Conservation (phyloP, 2,888 invertebrate genomes). For the Eupithecia tripunctaria region DNA sequence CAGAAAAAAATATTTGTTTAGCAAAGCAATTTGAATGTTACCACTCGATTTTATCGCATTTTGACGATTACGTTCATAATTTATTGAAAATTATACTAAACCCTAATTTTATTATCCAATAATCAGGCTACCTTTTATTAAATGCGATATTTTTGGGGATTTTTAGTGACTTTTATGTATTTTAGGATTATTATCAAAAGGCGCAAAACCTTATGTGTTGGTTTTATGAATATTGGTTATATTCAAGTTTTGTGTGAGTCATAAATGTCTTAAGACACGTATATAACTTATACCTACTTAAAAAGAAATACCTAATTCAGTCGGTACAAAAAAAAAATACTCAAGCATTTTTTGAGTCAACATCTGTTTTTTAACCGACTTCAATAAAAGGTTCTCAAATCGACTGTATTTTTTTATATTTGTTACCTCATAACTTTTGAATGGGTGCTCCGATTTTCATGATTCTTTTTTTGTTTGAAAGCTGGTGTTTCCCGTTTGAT, state of each 20-base stretch:
- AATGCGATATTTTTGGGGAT: slow-evolving; percentile 20
- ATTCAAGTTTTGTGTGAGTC: not conserved
- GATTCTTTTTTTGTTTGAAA: too few species aligned
- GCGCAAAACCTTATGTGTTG: not conserved
- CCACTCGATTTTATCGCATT: slow-evolving; percentile 10
- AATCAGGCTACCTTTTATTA: not conserved
- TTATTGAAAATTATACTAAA: not conserved
- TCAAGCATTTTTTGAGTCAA: too few species aligned
- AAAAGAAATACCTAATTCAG: not conserved
- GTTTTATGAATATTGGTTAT: slow-evolving; percentile 2
- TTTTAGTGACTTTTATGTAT: slow-evolving; percentile 21
- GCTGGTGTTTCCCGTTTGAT: too few species aligned
- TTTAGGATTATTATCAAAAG: slow-evolving; percentile 19
- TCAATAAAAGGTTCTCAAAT: too few species aligned
- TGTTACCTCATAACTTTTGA: too few species aligned
- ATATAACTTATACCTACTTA: not conserved
- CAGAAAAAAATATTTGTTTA: slow-evolving; percentile 2
- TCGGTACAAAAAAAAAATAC: too few species aligned
- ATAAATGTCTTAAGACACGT: not conserved
- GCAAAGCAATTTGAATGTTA: not conserved
- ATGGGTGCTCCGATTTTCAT: too few species aligned
- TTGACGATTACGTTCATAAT: not conserved
- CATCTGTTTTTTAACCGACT: too few species aligned
- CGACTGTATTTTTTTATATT: too few species aligned
- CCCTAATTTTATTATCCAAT: slow-evolving; percentile 1